Conservation (phyloP, 2,113 vertebrate species). For the Leucopternis melanops region DNA sequence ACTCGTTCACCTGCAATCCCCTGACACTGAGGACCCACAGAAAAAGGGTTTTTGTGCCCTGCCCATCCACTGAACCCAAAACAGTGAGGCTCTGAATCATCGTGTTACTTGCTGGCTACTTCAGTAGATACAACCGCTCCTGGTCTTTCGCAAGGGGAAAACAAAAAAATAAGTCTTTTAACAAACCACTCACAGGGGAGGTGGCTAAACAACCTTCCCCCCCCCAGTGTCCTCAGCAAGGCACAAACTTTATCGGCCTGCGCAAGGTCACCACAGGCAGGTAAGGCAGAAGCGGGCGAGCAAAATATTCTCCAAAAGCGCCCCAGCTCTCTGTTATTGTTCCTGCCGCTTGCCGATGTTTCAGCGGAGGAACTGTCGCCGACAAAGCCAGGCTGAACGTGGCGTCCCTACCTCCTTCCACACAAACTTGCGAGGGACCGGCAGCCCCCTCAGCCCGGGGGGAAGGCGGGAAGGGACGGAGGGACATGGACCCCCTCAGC, state of each 20-base stretch:
- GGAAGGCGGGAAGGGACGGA: background rate
- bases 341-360: background rate
- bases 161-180: background rate
- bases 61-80: background rate
- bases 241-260: fast-evolving
- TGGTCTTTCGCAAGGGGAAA: fast-evolving
- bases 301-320: fast-evolving
- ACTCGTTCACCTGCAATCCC: background rate
- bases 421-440: fast-evolving
- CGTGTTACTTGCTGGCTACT: fast-evolving
- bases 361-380: background rate
- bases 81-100: fast-evolving
- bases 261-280: fast-evolving
- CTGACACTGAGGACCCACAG: fast-evolving
- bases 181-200: fast-evolving
- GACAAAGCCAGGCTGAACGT: background rate
- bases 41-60: fast-evolving
- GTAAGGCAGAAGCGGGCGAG: fast-evolving
- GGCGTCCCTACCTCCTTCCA: background rate
- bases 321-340: background rate
- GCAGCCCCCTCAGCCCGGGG: background rate
- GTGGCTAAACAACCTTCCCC: background rate
- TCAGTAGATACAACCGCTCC: fast-evolving
- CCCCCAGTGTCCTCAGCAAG: background rate
- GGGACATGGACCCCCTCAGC: background rate